Conservation (phyloP, 2,113 vertebrate genomes). For the Mesitornis unicolor region DNA sequence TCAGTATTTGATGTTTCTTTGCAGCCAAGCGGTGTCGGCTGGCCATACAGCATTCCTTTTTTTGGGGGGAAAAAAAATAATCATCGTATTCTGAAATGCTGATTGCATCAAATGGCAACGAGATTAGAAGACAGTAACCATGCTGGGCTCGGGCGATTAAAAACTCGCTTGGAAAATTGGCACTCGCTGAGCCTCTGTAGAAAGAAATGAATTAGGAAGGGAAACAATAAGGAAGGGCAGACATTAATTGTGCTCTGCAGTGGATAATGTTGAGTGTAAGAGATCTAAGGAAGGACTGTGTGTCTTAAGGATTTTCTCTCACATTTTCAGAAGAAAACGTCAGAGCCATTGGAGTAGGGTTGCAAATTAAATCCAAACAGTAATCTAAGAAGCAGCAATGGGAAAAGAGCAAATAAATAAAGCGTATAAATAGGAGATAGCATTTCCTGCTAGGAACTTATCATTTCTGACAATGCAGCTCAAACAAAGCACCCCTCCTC, state of each 20-base stretch:
- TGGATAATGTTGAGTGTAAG: neutral
- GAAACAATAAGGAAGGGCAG: constrained; percentile 33
- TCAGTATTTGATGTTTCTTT: neutral
- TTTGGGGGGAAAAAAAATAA: rapidly evolving
- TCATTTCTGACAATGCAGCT: neutral
- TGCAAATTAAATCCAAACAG: constrained; percentile 2
- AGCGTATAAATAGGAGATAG: neutral
- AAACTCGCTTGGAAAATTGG: constrained; percentile 49
- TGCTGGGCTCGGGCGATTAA: constrained; percentile 14
- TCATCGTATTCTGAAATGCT: neutral
- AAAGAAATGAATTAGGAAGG: constrained; percentile 49
- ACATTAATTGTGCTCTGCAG: constrained; percentile 27
- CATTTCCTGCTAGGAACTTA: neutral
- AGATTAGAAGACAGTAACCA: constrained; percentile 18
- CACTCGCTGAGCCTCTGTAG: constrained; percentile 11
- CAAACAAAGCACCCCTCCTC: neutral
- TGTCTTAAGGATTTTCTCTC: neutral
- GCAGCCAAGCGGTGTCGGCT: neutral
- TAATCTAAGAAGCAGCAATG: neutral
- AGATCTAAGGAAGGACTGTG: neutral
- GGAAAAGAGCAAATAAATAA: constrained; percentile 44
- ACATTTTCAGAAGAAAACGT: neutral
- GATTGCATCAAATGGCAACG: constrained; percentile 49
- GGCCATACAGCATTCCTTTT: neutral
- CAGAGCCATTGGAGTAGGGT: neutral